Evolutionary conservation across 1,140 invertebrate species (phyloP), one percentile per base, ranked within the genome.

Genomic region (Teleopsis dalmanni): DNA sequence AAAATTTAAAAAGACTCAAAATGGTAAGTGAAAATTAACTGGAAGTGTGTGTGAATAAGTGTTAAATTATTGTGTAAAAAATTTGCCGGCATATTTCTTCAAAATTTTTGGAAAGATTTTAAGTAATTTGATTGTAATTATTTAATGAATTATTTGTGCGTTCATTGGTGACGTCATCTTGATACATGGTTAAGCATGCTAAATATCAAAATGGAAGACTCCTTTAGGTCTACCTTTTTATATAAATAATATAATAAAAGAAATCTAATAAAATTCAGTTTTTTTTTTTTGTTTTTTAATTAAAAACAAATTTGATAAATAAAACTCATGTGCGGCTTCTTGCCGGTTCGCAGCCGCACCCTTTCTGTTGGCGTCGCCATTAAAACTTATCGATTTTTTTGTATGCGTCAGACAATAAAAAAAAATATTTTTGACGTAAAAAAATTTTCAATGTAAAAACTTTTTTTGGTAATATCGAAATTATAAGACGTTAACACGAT

Each of bases 1-100:
- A 38, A 51, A 51, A 33, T 34, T 14, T 23, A 48, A 47, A 51
- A 47, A n/a, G n/a, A 47, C 40, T 52, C 50, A 52, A 52, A 47
- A 52, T 52, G 50, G 50, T 52, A 47, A 52, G 50, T 47, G 19
- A 35, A 47, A 27, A 23, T 16, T 16, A 36, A 34, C 9, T 16
- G 7, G 18, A 41, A 3, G 19, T 27, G 13, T 41, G 25, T 26
- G 13, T 50, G 7, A 36, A 36, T 33, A 2, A 37, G 40, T 38
- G 46, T 45, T 38, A 11, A 18, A 37, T 2, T 29, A 38, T 5
- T 46, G 16, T n/a, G 11, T 9, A 37, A 45, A 51, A 33, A 27
- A 47, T 35, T 31, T 34, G 10, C 9, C 16, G 10, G 25, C 13
- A 37, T 34, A 26, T 10, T 13, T 19, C 10, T 23, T 33, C 23